Evolutionary conservation across 2,888 invertebrate species (phyloP).

Genomic region (Polydrusus tereticollis): DNA sequence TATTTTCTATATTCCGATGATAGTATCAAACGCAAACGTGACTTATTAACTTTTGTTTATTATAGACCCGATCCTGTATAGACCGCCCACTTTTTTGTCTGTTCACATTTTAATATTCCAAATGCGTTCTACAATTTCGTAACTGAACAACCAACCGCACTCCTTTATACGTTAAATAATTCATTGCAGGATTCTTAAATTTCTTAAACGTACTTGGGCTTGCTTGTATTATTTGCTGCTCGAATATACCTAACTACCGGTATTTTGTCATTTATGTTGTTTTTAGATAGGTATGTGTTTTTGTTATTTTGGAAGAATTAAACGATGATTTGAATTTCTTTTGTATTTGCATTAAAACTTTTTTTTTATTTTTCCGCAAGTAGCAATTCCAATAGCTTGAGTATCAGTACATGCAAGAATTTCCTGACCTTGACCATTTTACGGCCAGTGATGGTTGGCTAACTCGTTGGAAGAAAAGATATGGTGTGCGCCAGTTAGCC

Average conservation of each 20-base stretch:
- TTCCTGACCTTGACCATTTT: too few relatives aligned
- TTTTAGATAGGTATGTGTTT: not conserved
- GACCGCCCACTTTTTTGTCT: not conserved
- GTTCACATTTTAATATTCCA: conserved; percentile 5
- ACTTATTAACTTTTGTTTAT: not conserved
- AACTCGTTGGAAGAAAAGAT: too few relatives aligned
- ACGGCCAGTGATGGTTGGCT: too few relatives aligned
- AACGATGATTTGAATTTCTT: too few relatives aligned
- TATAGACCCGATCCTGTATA: not conserved
- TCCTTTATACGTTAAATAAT: conserved; percentile 15
- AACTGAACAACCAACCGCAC: not conserved
- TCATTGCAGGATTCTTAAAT: not conserved
- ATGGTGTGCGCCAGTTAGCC: too few relatives aligned
- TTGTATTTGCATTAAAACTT: too few relatives aligned
- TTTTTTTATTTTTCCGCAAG: too few relatives aligned
- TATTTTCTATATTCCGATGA: too few relatives aligned
- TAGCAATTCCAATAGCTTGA: too few relatives aligned
- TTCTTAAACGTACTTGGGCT: conserved; percentile 4
- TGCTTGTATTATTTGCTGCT: not conserved
- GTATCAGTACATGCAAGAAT: too few relatives aligned
- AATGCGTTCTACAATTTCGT: conserved; percentile 13
- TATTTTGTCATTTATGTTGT: not conserved
- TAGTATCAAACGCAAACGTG: too few relatives aligned
- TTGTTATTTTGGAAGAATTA: not conserved
- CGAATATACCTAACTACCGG: not conserved